Conservation (phyloP, 2,888 invertebrate species). For the Macaria notata region DNA sequence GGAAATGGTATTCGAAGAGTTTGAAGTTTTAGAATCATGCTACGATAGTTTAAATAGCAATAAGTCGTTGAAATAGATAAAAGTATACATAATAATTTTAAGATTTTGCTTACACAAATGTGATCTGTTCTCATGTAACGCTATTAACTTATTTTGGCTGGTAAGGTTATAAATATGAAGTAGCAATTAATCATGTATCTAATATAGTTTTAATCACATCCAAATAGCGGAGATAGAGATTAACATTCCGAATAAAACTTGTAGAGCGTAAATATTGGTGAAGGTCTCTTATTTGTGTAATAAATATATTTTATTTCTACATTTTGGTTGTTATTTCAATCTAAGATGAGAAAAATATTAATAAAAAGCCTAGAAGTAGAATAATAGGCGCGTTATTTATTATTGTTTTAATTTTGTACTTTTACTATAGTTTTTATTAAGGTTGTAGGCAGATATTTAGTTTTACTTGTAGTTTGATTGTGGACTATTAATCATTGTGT, state of each 20-base stretch:
- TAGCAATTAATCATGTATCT: conserved; percentile 52
- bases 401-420: too few species aligned
- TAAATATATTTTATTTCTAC: conserved; percentile 58
- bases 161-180: conserved; percentile 52
- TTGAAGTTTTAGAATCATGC: conserved; percentile 85
- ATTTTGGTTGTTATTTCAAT: background rate
- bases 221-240: conserved; percentile 43
- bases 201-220: conserved; percentile 42
- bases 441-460: too few species aligned
- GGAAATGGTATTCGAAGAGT: conserved; percentile 93
- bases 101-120: conserved; percentile 65
- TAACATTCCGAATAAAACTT: conserved; percentile 45
- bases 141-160: conserved; percentile 72
- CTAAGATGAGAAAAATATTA: too few species aligned
- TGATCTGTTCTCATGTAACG: conserved; percentile 75
- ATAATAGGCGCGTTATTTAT: too few species aligned
- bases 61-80: conserved; percentile 70
- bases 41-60: conserved; percentile 83
- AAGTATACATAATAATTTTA: conserved; percentile 45
- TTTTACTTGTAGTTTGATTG: too few species aligned
- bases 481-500: too few species aligned
- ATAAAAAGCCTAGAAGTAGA: too few species aligned
- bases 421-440: too few species aligned
- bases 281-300: conserved; percentile 70
- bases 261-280: conserved; percentile 69